Percentiles rank a stretch among this genome's conserved stretches.
phyloP scores from a whole-genome alignment of 1,140 invertebrate species.

The Drosophila leontia region DNA sequence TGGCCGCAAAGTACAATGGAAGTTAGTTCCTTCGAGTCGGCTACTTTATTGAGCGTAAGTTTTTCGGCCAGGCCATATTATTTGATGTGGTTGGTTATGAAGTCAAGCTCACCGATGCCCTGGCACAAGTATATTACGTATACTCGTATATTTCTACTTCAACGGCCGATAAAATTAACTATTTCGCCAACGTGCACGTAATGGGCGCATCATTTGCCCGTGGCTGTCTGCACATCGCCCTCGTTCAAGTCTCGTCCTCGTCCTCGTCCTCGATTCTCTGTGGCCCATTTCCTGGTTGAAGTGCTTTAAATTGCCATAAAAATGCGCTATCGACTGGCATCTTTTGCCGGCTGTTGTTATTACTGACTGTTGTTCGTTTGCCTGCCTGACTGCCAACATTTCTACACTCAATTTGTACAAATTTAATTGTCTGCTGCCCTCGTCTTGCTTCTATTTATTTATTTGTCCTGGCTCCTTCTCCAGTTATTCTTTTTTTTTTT shows the following conservation, averaged over 20 bases:
- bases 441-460: conserved; percentile 59
- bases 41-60: conserved; percentile 83
- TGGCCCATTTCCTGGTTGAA: conserved; percentile 70
- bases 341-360: conserved; percentile 42
- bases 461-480: conserved; percentile 39
- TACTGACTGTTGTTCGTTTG: conserved; percentile 49
- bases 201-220: conserved; percentile 77
- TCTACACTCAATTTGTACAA: conserved; percentile 83
- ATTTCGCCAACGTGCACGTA: conserved; percentile 74
- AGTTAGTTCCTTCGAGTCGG: conserved; percentile 76
- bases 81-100: conserved; percentile 80
- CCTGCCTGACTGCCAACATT: conserved; percentile 62
- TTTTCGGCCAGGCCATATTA: conserved; percentile 65
- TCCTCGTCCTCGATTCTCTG: neutral
- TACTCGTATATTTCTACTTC: conserved; percentile 67
- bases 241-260: conserved; percentile 4
- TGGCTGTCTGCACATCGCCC: conserved; percentile 38
- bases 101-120: conserved; percentile 45
- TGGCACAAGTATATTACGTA: conserved; percentile 60
- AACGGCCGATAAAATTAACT: conserved; percentile 79
- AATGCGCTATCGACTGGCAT: conserved; percentile 74
- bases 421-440: conserved; percentile 79
- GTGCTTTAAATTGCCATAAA: conserved; percentile 81
- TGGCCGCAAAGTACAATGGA: conserved; percentile 64
- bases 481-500: conserved; percentile 15